Base-by-base conservation (phyloP, 1,140 invertebrate genomes). In the Idris sp. region DNA sequence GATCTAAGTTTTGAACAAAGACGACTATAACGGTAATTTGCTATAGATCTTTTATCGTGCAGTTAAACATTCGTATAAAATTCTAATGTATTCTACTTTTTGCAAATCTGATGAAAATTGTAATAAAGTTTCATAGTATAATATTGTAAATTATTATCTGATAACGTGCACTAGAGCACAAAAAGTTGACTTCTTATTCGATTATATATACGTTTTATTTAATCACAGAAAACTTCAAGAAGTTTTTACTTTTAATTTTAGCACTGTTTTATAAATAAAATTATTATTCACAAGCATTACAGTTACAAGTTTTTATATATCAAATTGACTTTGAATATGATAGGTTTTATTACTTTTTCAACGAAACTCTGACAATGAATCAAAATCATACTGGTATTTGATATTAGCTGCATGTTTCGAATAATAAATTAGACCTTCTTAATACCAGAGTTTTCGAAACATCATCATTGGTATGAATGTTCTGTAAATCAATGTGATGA, bases 21-120 rank as follows among this genome's bases (percentile, higher is more conserved):
- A 38, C 18, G 9, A 6, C 11, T n/a, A n/a, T 35, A 35, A 44
- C 40, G 38, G 41, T 36, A 19, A 25, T 36, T 59, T 33, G 4
- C 14, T 36, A 36, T 36, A 19, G 40, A 59, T 46, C 13, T 13
- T 59, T 59, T 46, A 46, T 59, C 54, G 19, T 16, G 10, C 28
- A 25, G 31, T 46, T 59, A 19, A 36, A 59, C 31, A 46, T 36
- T 46, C 30, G 19, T 26, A 46, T 59, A 46, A 26, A 59, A 26
- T 16, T 59, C 22, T 36, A 59, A 46, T 44, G 9, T 11, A 58
- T 44, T 31, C 53, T 4, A 33, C 13, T 58, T 44, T 43, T 58
- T 58, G 40, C 30, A 44, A 58, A 58, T 58, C 36, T 56, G 51
- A 56, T 56, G 36, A 56, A 40, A 54, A 54, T 19, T 10, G 0